Evolutionary conservation across 1,140 invertebrate species (phyloP), one percentile per base, ranked within the genome.

Genomic region (Hyles vespertilio): DNA sequence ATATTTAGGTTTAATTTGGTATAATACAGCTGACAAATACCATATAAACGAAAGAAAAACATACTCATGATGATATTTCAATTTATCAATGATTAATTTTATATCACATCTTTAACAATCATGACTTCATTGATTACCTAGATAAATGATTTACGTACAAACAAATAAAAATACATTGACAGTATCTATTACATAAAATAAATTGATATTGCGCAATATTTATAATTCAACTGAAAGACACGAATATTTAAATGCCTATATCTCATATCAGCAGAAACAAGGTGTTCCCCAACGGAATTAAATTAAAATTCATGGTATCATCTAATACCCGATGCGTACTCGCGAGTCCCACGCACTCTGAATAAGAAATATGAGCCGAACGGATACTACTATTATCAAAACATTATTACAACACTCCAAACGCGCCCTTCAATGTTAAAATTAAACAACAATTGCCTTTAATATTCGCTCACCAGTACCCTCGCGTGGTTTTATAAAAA

Each of bases 371-470:
- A 87, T 79, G 85, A 88, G 70, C 81, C 74, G 78, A 85, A 88
- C 81, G 82, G 83, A 88, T 85, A 87, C 79, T 73, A 68, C 84
- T 83, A 88, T 88, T 88, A 88, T 88, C 83, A 87, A 86, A 88
- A 88, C 82, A 85, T 86, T 88, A 88, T 87, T 88, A 88, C 83
- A 88, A 84, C 85, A 88, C 85, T 88, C 81, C 65, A 85, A 78
- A 79, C 72, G 71, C 75, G 72, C 83, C 85, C 85, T 80, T 80
- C 82, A 49, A 82, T 83, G 84, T 86, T 85, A 88, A 88, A 88
- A 88, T 88, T 88, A 85, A 88, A 88, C 85, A 88, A 88, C 85
- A 88, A 88, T 88, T 87, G 85, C 85, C 84, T 88, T 87, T 88
- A 88, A 88, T 88, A 89, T 84, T 87, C 76, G 77, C 78, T 81